A percentile compares a stretch with the other conserved stretches of the same genome.
These are phyloP conservation scores for Zaprionus vittiger DNA, from an alignment of 1,140 invertebrate genomes.

Conservation along the genomic window DNA sequence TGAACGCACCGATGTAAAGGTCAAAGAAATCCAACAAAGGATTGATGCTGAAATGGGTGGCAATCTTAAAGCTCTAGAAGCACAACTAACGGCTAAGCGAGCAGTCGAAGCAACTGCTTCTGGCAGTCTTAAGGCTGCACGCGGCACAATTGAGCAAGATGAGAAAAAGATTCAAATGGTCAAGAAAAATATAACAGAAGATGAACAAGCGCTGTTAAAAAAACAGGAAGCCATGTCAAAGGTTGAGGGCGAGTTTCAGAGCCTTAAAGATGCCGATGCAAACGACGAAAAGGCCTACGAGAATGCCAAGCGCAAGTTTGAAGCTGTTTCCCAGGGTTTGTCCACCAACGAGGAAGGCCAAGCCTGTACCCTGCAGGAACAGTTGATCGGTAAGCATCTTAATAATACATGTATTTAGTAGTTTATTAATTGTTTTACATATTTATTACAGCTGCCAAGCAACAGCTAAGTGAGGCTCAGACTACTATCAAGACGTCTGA, in stretches of 20 bases:
- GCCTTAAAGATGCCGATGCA: slow-evolving; percentile 89
- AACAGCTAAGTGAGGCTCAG: slow-evolving; percentile 90
- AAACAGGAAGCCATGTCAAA: slow-evolving; percentile 90
- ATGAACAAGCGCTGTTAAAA: slow-evolving; percentile 87
- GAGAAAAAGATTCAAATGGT: slow-evolving; percentile 89
- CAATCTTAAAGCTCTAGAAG: slow-evolving; percentile 88
- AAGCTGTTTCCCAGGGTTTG: slow-evolving; percentile 93
- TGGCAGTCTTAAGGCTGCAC: slow-evolving; percentile 88
- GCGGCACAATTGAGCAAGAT: slow-evolving; percentile 89
- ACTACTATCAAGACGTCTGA: slow-evolving; percentile 92
- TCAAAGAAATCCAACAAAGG: slow-evolving; percentile 85
- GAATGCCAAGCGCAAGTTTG: slow-evolving; percentile 91
- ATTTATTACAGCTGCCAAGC: slow-evolving; percentile 88
- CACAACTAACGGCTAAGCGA: slow-evolving; percentile 88
- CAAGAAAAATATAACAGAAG: slow-evolving; percentile 89
- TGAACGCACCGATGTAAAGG: slow-evolving; percentile 85
- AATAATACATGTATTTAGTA: not conserved
- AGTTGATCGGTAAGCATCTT: slow-evolving; percentile 89
- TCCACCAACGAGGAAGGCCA: slow-evolving; percentile 92
- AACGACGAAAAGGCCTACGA: slow-evolving; percentile 88
- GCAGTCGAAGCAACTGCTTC: slow-evolving; percentile 88
- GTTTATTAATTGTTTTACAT: not conserved
- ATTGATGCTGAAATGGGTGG: slow-evolving; percentile 89
- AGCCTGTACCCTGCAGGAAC: slow-evolving; percentile 94
- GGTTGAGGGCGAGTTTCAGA: slow-evolving; percentile 88